Evolutionary conservation across 2,113 vertebrate genomes (phyloP).

Genomic region (Xiphorhynchus elegans): DNA sequence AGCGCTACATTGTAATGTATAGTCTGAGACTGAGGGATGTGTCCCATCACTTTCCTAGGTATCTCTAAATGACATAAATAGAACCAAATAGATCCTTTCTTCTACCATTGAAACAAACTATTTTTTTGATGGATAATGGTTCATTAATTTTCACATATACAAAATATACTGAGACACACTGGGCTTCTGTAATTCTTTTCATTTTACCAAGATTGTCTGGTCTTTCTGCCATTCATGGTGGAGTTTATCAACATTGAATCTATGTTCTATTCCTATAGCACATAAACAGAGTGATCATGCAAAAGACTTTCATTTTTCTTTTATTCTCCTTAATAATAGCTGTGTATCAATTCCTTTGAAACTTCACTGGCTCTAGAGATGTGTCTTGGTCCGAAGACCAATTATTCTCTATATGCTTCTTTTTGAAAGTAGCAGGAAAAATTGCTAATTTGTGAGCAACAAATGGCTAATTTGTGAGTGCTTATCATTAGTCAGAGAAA

Average conservation of each 20-base stretch:
- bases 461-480: background rate
- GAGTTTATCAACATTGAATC: background rate
- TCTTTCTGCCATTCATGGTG: background rate
- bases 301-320: background rate
- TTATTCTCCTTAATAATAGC: slow-evolving; percentile 1
- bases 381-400: background rate
- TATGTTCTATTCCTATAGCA: background rate
- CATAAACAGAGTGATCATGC: background rate
- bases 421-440: background rate
- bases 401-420: background rate
- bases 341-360: slow-evolving; percentile 17
- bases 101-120: background rate
- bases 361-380: background rate
- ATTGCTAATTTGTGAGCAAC: background rate
- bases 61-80: background rate
- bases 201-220: background rate
- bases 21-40: background rate
- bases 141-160: background rate
- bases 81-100: background rate
- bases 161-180: background rate
- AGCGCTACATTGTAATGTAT: no score
- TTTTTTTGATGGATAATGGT: background rate
- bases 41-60: background rate
- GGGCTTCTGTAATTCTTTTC: background rate
- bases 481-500: background rate